These are phyloP conservation scores for Amphiprion clarkii DNA, from an alignment of 2,797 vertebrate genomes.

Conservation along the genomic window DNA sequence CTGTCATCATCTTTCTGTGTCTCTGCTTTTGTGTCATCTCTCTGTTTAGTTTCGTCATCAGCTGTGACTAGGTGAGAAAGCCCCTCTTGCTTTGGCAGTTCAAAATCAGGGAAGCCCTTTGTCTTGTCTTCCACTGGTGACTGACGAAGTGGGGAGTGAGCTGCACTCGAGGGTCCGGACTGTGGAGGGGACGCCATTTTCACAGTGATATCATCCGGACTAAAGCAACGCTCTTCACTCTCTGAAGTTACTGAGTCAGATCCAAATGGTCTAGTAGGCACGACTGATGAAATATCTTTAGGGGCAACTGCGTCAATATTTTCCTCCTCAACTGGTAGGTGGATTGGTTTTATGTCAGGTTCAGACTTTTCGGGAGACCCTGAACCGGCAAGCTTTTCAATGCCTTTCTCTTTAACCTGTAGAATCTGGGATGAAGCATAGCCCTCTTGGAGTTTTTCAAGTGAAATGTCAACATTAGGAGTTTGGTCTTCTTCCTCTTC, in stretches of 20 bases:
- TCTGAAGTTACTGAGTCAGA: constrained; percentile 88
- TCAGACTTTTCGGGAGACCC: constrained; percentile 53
- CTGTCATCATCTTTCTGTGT: constrained; percentile 41
- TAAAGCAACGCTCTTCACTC: constrained; percentile 93
- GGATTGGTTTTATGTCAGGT: constrained; percentile 65
- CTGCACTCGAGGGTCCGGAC: constrained; percentile 92
- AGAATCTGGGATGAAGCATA: constrained; percentile 78
- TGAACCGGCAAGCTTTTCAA: constrained; percentile 45
- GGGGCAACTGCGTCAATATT: constrained; percentile 58
- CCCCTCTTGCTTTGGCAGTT: constrained; percentile 62
- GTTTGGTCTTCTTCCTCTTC: constrained; percentile 89
- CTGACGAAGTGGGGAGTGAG: constrained; percentile 93
- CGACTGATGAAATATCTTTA: constrained; percentile 69
- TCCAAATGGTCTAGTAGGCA: constrained; percentile 74
- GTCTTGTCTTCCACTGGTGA: constrained; percentile 91
- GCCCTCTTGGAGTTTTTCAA: constrained; percentile 87
- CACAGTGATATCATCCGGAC: constrained; percentile 96
- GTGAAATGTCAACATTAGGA: constrained; percentile 87
- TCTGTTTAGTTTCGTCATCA: constrained; percentile 54
- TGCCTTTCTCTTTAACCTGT: constrained; percentile 67
- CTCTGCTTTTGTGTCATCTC: constrained; percentile 56
- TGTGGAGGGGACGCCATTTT: constrained; percentile 96
- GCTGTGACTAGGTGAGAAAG: constrained; percentile 19
- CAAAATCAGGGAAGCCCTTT: constrained; percentile 75
- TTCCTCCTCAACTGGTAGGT: constrained; percentile 72